Evolutionary conservation across 1,140 invertebrate genomes (phyloP), one percentile per base, ranked within the genome.

Genomic region (Drosophila biarmipes): DNA sequence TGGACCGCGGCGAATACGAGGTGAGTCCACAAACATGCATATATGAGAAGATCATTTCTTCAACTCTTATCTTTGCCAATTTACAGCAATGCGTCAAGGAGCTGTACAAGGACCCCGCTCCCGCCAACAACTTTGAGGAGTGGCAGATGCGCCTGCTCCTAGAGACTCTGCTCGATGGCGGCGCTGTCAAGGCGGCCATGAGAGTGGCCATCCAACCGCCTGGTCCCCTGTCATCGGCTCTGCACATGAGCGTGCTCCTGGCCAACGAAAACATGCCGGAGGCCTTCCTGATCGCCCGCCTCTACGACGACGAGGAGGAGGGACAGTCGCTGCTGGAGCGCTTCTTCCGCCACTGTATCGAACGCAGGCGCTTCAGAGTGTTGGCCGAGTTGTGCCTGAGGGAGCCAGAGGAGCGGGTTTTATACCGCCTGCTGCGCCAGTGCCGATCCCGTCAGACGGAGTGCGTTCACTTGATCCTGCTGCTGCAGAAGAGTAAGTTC

Each of bases 1-100:
- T 98, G 11, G 97, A 98, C 92, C 96, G 97, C 71, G 95, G 95
- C 68, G 94, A 97, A 84, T 96, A 93, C 76, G 91, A 93, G 78
- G 94, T 94, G 86, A 93, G n/a, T 40, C 6, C 38, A 21, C 21
- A 21, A 21, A 21, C 4, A 21, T 21, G 31, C 6, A 34, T 34
- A 34, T 34, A n/a, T n/a, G n/a, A n/a, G n/a, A n/a, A 27, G 24
- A 27, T 27, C 24, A 27, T 34, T 12, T 34, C 2, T 34, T 8
- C 6, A 42, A 15, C 6, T 19, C 10, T 42, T 11, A 24, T 24
- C 24, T 3, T 24, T 24, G 24, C 24, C 24, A 19, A 7, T 56
- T 84, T 87, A n/a, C 68, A 94, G 93, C 92, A 93, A 56, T 93
- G 94, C 0, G 73, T 95, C 0, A 92, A 93, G 54, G 93, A 94